Percentiles rank a stretch among this genome's conserved stretches.
Conservation (phyloP, 2,888 invertebrate genomes). For the Hemaris fuciformis region DNA sequence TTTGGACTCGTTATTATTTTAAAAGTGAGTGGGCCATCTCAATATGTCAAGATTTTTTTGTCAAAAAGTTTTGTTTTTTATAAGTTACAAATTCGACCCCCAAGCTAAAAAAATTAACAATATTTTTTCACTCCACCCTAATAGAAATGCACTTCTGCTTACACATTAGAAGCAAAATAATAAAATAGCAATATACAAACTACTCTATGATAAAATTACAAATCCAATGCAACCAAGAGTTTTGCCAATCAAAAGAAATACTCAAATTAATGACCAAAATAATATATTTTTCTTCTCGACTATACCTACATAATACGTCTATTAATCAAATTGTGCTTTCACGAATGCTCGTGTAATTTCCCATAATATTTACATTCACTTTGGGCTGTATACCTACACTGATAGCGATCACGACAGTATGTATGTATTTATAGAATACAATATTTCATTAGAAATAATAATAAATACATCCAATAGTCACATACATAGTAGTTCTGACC, state of each 20-base stretch:
- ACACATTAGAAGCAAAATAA: no score
- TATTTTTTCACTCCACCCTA: no score
- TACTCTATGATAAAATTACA: neutral
- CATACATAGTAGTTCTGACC: no score
- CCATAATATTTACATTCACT: conserved; percentile 26
- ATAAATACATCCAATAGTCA: no score
- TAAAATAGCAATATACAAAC: neutral
- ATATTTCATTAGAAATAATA: no score
- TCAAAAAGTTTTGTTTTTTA: no score
- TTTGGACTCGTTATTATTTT: no score
- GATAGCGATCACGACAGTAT: neutral
- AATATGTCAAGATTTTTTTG: no score
- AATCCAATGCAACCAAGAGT: neutral
- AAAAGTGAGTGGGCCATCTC: no score
- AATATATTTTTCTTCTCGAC: conserved; percentile 25
- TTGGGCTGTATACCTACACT: conserved; percentile 13
- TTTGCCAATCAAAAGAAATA: neutral
- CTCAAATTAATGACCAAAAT: conserved; percentile 16
- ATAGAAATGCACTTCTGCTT: no score
- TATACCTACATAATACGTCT: conserved; percentile 26
- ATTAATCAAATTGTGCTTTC: conserved; percentile 34
- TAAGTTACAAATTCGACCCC: no score
- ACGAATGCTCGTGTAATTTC: conserved; percentile 23
- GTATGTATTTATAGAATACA: neutral
- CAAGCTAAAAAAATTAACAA: no score